Conservation (phyloP, 2,113 vertebrate genomes). For the Dunckerocampus dactyliophorus region DNA sequence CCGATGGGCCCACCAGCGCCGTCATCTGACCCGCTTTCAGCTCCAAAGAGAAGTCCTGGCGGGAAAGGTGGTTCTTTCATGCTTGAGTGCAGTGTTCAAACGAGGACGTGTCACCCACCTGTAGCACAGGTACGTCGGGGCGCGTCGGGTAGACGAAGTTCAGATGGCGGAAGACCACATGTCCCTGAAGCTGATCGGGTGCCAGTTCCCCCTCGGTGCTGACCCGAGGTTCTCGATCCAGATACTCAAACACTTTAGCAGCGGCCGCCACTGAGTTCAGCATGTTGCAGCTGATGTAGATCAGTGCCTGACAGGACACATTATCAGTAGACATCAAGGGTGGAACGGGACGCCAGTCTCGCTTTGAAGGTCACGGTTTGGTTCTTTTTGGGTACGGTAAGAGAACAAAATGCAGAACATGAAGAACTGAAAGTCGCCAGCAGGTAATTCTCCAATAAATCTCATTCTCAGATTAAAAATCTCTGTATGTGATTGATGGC, state of each 20-base stretch:
- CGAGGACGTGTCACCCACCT: slow-evolving; percentile 63
- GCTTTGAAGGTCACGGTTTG: neutral
- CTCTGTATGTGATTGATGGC: too few relatives aligned
- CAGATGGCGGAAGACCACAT: slow-evolving; percentile 63
- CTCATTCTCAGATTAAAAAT: too few relatives aligned
- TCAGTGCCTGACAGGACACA: slow-evolving; percentile 55
- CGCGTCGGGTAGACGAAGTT: slow-evolving; percentile 74
- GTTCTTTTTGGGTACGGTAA: too few relatives aligned
- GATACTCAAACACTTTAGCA: slow-evolving; percentile 78
- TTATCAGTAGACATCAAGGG: neutral
- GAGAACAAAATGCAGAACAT: neutral
- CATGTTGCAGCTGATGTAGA: slow-evolving; percentile 74
- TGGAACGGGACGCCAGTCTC: too few relatives aligned
- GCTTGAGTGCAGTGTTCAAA: neutral
- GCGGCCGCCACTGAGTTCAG: slow-evolving; percentile 81
- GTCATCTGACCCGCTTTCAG: slow-evolving; percentile 70
- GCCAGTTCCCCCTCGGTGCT: slow-evolving; percentile 54
- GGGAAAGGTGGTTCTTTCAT: neutral
- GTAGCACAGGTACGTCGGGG: slow-evolving; percentile 62
- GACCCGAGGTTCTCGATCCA: slow-evolving; percentile 73
- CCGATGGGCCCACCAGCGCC: slow-evolving; percentile 77
- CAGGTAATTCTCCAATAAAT: too few relatives aligned
- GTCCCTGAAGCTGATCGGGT: slow-evolving; percentile 64
- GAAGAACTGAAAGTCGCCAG: neutral
- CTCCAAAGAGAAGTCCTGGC: slow-evolving; percentile 67